A percentile compares a stretch with the other conserved stretches of the same genome.
phyloP scores from a whole-genome alignment of 1,140 invertebrate species.

The Oreohelix idahoensis region DNA sequence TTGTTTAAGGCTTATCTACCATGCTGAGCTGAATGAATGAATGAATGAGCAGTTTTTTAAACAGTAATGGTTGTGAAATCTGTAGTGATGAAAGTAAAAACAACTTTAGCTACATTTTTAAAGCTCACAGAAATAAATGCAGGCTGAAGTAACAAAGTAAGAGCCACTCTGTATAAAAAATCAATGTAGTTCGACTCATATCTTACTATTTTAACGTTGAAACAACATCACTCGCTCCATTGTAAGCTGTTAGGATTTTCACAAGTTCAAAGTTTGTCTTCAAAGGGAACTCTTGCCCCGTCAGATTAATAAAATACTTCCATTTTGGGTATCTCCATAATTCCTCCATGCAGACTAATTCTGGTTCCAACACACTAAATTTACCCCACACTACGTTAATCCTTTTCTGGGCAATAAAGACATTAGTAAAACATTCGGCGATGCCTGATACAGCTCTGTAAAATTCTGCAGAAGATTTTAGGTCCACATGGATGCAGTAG shows the following conservation, averaged over 20 bases:
- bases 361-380: constrained; percentile 46
- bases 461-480: constrained; percentile 48
- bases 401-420: constrained; percentile 50
- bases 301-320: constrained; percentile 65
- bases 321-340: constrained; percentile 46
- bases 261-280: constrained; percentile 61
- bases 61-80: too few species aligned
- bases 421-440: constrained; percentile 60
- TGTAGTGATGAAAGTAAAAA: too few species aligned
- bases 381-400: constrained; percentile 48
- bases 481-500: constrained; percentile 70
- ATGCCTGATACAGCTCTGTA: constrained; percentile 42
- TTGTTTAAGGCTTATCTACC: too few species aligned
- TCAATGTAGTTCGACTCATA: too few species aligned
- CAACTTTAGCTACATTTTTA: too few species aligned
- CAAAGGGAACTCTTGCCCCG: constrained; percentile 62
- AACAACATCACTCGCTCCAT: constrained; percentile 53
- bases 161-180: too few species aligned
- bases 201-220: too few species aligned
- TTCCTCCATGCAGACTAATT: constrained; percentile 53
- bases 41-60: too few species aligned
- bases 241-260: constrained; percentile 49
- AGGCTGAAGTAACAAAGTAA: too few species aligned
- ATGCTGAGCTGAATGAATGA: too few species aligned
- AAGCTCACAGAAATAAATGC: too few species aligned